These are phyloP conservation scores for Zaprionus lineosus DNA, from an alignment of 2,888 invertebrate genomes.

Conservation along the genomic window DNA sequence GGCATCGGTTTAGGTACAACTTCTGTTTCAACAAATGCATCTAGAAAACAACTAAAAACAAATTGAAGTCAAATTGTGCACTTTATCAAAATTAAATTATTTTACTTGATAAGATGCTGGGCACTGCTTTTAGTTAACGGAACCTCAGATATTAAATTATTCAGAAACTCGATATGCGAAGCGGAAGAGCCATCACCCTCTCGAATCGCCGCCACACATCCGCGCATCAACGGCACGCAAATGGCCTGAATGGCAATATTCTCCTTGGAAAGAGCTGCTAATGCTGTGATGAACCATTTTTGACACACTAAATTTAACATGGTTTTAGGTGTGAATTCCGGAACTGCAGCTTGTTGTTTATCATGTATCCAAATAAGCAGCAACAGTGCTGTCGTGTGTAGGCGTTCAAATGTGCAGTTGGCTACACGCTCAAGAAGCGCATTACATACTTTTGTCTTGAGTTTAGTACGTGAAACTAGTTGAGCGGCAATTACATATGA, in stretches of 20 bases:
- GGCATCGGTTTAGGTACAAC: neutral
- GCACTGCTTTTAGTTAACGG: constrained; percentile 85
- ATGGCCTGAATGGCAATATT: constrained; percentile 85
- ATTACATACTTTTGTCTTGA: constrained; percentile 85
- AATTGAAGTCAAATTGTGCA: neutral
- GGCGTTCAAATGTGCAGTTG: constrained; percentile 83
- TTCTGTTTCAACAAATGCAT: constrained; percentile 74
- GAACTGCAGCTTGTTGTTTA: constrained; percentile 84
- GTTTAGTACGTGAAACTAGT: constrained; percentile 86
- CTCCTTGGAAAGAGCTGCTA: constrained; percentile 84
- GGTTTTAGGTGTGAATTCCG: constrained; percentile 84
- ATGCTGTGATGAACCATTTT: constrained; percentile 83
- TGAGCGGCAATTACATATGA: constrained; percentile 89
- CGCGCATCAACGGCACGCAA: constrained; percentile 84
- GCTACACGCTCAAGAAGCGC: constrained; percentile 86
- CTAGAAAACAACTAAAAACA: constrained; percentile 83
- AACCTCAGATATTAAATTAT: constrained; percentile 85
- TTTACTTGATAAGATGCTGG: constrained; percentile 85
- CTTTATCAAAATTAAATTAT: too few relatives aligned
- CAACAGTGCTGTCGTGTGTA: constrained; percentile 86
- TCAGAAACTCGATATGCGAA: constrained; percentile 84
- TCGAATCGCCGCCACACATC: constrained; percentile 84
- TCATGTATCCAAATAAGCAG: constrained; percentile 89
- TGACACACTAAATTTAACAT: constrained; percentile 84
- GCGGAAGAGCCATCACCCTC: constrained; percentile 83